These are phyloP conservation scores for Rhabdornis inornatus DNA, from an alignment of 2,113 vertebrate species.

Conservation along the genomic window DNA sequence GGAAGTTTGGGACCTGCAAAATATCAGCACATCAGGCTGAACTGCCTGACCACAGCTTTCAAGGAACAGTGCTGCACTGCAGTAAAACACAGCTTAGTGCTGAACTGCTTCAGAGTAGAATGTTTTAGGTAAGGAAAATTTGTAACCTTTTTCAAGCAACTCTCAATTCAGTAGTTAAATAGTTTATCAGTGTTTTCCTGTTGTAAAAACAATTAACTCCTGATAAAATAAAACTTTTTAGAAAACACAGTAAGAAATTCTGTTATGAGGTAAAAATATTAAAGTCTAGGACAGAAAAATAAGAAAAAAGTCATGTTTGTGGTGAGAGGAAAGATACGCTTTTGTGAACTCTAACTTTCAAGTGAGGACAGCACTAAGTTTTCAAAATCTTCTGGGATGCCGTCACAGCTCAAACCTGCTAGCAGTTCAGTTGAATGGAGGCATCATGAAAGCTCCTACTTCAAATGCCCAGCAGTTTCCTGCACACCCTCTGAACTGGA, in stretches of 20 bases:
- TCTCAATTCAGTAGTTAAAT: background rate
- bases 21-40: background rate
- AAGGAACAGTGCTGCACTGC: background rate
- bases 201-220: background rate
- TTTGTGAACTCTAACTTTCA: background rate
- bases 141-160: background rate
- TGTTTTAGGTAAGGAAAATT: background rate
- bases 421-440: background rate
- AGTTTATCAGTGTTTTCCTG: background rate
- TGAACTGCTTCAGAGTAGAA: background rate
- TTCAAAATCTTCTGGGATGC: background rate
- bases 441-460: background rate
- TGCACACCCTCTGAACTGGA: rapidly evolving
- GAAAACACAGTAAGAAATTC: background rate
- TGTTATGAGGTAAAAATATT: background rate
- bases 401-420: background rate
- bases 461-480: background rate
- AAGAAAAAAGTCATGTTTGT: background rate
- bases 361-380: background rate
- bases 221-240: background rate
- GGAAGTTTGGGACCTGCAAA: background rate
- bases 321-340: background rate
- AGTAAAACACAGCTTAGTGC: background rate
- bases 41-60: background rate
- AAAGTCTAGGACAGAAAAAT: background rate